phyloP scores from a whole-genome alignment of 2,888 invertebrate genomes.

The Aproaerema taeniolella region DNA sequence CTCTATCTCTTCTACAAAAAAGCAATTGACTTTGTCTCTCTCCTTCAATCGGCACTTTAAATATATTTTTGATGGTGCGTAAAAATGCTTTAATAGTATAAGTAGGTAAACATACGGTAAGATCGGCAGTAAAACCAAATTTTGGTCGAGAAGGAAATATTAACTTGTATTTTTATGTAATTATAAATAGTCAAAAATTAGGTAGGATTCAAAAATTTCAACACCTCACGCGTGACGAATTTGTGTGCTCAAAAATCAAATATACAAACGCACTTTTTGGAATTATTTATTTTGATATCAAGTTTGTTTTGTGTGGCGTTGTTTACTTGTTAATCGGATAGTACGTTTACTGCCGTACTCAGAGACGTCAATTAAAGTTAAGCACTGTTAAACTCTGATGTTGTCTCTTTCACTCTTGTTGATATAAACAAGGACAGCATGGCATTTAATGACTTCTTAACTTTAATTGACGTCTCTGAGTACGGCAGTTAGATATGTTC shows the following conservation, averaged over 20 bases:
- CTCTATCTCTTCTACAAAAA: background rate
- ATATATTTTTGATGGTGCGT: slow-evolving; percentile 38
- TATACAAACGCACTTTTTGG: slow-evolving; percentile 7
- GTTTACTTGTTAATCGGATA: background rate
- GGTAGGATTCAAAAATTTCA: slow-evolving; percentile 15
- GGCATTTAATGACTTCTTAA: too few species aligned
- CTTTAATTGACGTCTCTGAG: too few species aligned
- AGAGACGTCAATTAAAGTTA: too few species aligned
- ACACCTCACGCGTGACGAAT: slow-evolving; percentile 28
- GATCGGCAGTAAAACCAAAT: background rate
- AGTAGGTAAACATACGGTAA: slow-evolving; percentile 3
- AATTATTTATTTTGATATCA: slow-evolving; percentile 6
- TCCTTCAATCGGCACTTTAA: slow-evolving; percentile 21
- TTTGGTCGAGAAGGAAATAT: too few species aligned
- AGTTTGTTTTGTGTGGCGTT: background rate
- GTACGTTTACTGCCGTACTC: background rate
- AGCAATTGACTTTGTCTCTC: slow-evolving; percentile 17
- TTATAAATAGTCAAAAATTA: background rate
- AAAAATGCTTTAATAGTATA: slow-evolving; percentile 35
- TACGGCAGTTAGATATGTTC: too few species aligned
- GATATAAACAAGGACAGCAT: too few species aligned
- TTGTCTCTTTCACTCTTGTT: too few species aligned
- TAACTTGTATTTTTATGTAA: too few species aligned
- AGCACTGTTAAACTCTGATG: too few species aligned
- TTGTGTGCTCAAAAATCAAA: slow-evolving; percentile 30